Base-by-base conservation (phyloP, 1,140 invertebrate species). In the Portunus trituberculatus region DNA sequence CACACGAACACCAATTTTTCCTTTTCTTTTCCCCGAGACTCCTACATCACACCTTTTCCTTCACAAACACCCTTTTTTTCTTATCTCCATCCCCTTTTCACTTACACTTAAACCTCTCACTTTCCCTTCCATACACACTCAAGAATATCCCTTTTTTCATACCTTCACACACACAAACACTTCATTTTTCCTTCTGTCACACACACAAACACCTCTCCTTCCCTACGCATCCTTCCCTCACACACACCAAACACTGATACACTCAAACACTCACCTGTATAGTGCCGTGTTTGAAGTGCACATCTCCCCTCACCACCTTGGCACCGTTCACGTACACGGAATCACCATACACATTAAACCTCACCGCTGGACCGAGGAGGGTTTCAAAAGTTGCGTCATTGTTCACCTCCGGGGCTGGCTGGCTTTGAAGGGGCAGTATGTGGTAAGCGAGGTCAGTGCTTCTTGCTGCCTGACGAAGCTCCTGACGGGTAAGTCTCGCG, bases 301-400 rank as follows among this genome's bases (percentile, higher is more conserved):
- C 32, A 84, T 96, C 94, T 2, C 92, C 88, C 46, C 88, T 93
- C 0, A 87, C 59, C 2, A 96, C 92, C 6, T 88, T 82, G 29
- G 86, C 89, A 0, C 96, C 96, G 88, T 96, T 96, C 16, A 95
- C 96, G 94, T 87, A 96, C 0, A 93, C 88, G 25, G 52, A 83
- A 25, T 82, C 91, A 14, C 82, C 93, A 31, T 96, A 95, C 46
- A 96, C 94, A 84, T 96, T 96, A 87, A 96, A 96, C 59, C 96
- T 93, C 28, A 95, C 76, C 76, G 92, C 76, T 8, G 84, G 87
- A 20, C 96, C 95, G 2, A 96, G 82, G 28, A 94, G 46, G 83
- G 95, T 95, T 12, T 86, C 31, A 82, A 96, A 96, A 48, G 95
- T 95, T 12, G 96, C 93, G 31, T 96, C 96, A 52, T 96, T 94